Percentiles rank a stretch among this genome's conserved stretches.
Evolutionary conservation across 1,140 invertebrate species (phyloP).

Genomic region (Leptoteleia sp.): DNA sequence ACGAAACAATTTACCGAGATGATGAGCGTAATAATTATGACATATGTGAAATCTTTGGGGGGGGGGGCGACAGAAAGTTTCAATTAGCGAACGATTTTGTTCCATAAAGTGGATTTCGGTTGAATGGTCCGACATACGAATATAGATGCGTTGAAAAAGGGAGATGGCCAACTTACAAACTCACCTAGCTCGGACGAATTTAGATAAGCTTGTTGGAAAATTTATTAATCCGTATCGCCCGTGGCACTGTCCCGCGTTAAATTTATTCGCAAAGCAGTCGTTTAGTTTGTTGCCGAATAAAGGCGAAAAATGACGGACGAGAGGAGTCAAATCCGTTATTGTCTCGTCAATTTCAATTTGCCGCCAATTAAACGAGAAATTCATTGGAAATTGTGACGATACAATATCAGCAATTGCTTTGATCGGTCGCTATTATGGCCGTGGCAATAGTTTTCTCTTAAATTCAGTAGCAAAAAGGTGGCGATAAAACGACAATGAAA

Average conservation of each 20-base stretch:
- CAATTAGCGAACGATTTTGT: slow-evolving; percentile 15
- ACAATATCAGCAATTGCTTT: slow-evolving; percentile 15
- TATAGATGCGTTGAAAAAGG: neutral
- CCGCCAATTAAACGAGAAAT: neutral
- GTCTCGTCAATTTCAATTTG: slow-evolving; percentile 7
- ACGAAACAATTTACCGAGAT: too few relatives aligned
- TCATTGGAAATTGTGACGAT: slow-evolving; percentile 8
- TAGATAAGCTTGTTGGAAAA: slow-evolving; percentile 23
- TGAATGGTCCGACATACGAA: slow-evolving; percentile 4
- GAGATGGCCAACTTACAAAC: slow-evolving; percentile 9
- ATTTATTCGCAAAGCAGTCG: neutral
- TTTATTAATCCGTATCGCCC: slow-evolving; percentile 14
- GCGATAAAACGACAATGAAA: slow-evolving; percentile 21
- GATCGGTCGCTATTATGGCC: slow-evolving; percentile 10
- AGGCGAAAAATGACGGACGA: slow-evolving; percentile 6
- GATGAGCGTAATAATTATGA: too few relatives aligned
- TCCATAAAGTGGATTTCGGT: slow-evolving; percentile 6
- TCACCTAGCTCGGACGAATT: slow-evolving; percentile 18
- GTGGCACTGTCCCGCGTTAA: too few relatives aligned
- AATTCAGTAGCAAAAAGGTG: slow-evolving; percentile 14
- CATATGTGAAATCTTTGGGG: too few relatives aligned
- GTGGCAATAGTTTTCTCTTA: slow-evolving; percentile 27
- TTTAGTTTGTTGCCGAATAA: slow-evolving; percentile 3
- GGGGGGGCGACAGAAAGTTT: too few relatives aligned
- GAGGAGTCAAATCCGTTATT: slow-evolving; percentile 8